These are phyloP conservation scores for Centropus unirufus DNA, from an alignment of 2,113 vertebrate genomes.

Conservation along the genomic window DNA sequence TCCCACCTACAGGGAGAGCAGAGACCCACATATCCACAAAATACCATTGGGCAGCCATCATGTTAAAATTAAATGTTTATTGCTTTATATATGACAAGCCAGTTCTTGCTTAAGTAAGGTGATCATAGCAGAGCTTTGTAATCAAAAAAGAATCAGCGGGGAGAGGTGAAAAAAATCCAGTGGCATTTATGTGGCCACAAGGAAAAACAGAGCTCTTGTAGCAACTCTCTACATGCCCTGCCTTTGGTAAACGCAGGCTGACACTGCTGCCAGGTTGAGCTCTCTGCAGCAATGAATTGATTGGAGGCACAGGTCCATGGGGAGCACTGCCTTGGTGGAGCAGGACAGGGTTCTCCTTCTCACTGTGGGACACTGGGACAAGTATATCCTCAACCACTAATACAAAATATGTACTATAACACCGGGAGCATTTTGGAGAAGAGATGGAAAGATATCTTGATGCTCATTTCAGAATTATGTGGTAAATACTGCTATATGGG, in stretches of 20 bases:
- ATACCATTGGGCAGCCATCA: neutral
- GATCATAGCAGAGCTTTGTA: neutral
- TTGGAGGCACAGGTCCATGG: neutral
- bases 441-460: neutral
- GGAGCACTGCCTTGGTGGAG: fast-evolving
- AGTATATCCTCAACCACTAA: neutral
- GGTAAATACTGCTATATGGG: neutral
- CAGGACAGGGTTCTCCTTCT: neutral
- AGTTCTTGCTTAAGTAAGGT: neutral
- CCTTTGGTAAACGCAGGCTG: neutral
- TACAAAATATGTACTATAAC: fast-evolving
- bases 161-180: neutral
- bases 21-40: neutral
- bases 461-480: neutral
- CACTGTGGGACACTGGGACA: fast-evolving
- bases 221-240: fast-evolving
- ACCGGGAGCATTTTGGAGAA: neutral
- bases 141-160: neutral
- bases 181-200: neutral
- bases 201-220: neutral
- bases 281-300: neutral
- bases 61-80: neutral
- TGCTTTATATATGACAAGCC: neutral
- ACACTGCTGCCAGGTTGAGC: neutral
- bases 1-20: neutral